Conservation (phyloP, 2,797 vertebrate genomes). For the Tamandua tetradactyla region DNA sequence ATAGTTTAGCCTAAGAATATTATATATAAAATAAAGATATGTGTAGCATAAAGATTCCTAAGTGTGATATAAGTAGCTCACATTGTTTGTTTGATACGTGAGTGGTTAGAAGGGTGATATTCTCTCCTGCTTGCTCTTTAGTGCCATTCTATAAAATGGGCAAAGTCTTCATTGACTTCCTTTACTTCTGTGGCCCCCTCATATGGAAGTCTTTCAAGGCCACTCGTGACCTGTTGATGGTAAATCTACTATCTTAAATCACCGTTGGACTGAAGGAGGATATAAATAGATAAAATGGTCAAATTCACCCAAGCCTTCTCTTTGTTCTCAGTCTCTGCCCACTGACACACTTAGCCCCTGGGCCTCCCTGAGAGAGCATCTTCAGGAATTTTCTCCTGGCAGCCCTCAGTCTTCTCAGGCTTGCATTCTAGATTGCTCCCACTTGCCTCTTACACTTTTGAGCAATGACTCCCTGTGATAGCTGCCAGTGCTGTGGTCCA, state of each 20-base stretch:
- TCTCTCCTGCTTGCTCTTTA: background rate
- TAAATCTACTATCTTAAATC: background rate
- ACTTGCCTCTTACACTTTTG: background rate
- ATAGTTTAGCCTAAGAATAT: background rate
- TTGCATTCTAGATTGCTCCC: background rate
- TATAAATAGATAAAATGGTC: background rate
- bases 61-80: background rate
- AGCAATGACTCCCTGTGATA: too few species aligned
- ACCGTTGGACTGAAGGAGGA: background rate
- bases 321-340: background rate
- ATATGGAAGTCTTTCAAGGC: background rate
- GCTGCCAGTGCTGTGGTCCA: too few species aligned
- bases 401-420: background rate
- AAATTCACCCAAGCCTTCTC: background rate
- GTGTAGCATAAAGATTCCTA: background rate
- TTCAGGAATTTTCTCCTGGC: too few species aligned
- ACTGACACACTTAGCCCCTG: rapidly evolving
- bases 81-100: background rate
- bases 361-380: background rate
- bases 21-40: background rate
- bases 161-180: background rate
- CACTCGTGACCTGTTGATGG: background rate
- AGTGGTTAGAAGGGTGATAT: background rate
- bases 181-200: background rate
- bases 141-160: background rate